A percentile compares a stretch with the other conserved stretches of the same genome.
Evolutionary conservation across 1,140 invertebrate species (phyloP).

Genomic region (Anadara kagoshimensis): DNA sequence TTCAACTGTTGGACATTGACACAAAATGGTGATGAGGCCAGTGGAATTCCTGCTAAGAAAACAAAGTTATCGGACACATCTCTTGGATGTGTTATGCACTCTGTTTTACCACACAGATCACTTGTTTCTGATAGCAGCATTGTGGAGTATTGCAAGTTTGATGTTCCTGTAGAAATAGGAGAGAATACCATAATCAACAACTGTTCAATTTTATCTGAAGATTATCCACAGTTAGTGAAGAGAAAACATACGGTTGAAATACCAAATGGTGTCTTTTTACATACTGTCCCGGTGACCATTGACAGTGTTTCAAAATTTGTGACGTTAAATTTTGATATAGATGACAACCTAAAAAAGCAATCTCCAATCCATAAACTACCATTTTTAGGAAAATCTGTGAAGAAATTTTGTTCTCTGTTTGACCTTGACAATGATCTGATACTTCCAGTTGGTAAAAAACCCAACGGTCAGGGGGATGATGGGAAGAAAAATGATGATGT

Average conservation of each 20-base stretch:
- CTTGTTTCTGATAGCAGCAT: constrained; percentile 53
- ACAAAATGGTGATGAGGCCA: background rate
- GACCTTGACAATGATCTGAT: constrained; percentile 15
- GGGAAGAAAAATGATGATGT: background rate
- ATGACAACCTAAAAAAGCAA: constrained; percentile 73
- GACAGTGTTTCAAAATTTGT: constrained; percentile 61
- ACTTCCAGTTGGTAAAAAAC: background rate
- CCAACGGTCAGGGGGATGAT: constrained; percentile 13
- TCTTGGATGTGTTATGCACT: constrained; percentile 68
- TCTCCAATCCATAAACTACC: background rate
- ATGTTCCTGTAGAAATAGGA: constrained; percentile 58
- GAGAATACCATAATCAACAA: constrained; percentile 73
- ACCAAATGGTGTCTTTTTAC: constrained; percentile 69
- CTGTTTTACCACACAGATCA: constrained; percentile 42
- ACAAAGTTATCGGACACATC: constrained; percentile 29
- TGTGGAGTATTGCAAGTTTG: constrained; percentile 73
- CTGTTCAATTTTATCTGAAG: constrained; percentile 51
- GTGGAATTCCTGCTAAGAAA: background rate
- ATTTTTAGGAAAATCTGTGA: constrained; percentile 6
- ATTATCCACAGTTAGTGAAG: background rate
- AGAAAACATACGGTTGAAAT: constrained; percentile 39
- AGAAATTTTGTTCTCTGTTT: background rate
- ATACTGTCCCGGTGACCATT: constrained; percentile 69
- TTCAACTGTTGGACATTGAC: constrained; percentile 54
- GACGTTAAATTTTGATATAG: constrained; percentile 70